Evolutionary conservation across 2,797 vertebrate species (phyloP).

Genomic region (Notamacropus eugenii): DNA sequence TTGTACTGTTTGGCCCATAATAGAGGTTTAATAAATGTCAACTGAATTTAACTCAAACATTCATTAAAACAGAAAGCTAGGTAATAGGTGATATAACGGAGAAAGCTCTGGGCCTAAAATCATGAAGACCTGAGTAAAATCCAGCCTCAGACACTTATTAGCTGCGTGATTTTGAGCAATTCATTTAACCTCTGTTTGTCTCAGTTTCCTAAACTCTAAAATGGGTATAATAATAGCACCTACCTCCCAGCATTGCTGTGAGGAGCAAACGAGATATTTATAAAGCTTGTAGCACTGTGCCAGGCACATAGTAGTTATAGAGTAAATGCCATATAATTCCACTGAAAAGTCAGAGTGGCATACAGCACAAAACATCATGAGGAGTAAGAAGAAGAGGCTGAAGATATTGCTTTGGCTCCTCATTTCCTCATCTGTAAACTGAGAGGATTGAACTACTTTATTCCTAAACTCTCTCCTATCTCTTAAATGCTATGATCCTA

Average conservation of each 20-base stretch:
- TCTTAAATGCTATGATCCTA: background rate
- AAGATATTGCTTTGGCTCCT: background rate
- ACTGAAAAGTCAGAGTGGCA: background rate
- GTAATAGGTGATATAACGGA: background rate
- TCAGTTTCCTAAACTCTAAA: background rate
- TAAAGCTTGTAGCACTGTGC: background rate
- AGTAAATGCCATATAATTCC: background rate
- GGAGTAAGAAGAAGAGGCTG: background rate
- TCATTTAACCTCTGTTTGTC: background rate
- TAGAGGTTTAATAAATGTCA: background rate
- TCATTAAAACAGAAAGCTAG: background rate
- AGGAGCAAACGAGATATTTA: background rate
- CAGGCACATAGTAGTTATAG: background rate
- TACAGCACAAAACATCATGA: background rate
- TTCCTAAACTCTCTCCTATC: background rate
- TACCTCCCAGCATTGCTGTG: background rate
- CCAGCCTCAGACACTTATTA: background rate
- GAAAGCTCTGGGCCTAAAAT: background rate
- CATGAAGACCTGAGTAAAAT: background rate
- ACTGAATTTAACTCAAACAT: background rate
- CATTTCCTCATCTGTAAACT: background rate
- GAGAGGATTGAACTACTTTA: background rate
- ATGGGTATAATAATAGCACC: background rate
- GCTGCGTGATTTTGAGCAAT: background rate
- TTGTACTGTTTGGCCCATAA: background rate